Evolutionary conservation across 1,140 invertebrate genomes (phyloP).

Genomic region (Drosophila biarmipes): DNA sequence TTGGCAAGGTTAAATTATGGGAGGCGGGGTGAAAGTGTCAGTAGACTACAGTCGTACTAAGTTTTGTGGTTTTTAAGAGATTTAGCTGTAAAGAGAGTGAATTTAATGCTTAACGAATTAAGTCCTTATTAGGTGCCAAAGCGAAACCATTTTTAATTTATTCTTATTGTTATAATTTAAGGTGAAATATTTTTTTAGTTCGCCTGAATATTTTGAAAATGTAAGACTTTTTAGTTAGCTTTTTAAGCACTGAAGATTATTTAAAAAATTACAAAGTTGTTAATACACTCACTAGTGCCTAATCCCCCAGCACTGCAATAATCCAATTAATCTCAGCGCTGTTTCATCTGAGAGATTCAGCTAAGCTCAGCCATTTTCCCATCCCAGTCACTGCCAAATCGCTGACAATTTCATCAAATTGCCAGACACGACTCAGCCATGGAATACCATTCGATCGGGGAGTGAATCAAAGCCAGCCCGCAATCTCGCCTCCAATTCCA

Average conservation of each 20-base stretch:
- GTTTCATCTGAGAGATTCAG: not conserved
- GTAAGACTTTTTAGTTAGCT: too few species aligned
- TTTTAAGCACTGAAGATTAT: too few species aligned
- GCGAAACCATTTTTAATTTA: too few species aligned
- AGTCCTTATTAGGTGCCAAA: not conserved
- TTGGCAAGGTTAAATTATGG: constrained; percentile 12
- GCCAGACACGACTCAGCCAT: constrained; percentile 45
- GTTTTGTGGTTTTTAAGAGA: constrained; percentile 13
- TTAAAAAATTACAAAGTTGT: too few species aligned
- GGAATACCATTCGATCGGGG: constrained; percentile 11
- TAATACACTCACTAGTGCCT: too few species aligned
- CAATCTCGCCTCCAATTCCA: constrained; percentile 43
- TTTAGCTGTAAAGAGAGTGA: not conserved
- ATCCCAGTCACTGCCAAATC: constrained; percentile 15
- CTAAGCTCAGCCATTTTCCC: not conserved
- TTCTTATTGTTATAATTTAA: too few species aligned
- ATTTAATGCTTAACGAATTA: not conserved
- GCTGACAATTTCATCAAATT: constrained; percentile 66
- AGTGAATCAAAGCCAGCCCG: constrained; percentile 37
- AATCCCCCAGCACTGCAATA: too few species aligned
- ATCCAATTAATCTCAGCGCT: constrained; percentile 7
- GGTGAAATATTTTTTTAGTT: too few species aligned
- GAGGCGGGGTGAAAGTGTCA: not conserved
- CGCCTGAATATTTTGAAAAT: too few species aligned
- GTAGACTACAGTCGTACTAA: not conserved